Percentiles rank a stretch among this genome's conserved stretches.
Evolutionary conservation across 2,113 vertebrate species (phyloP).

Genomic region (Machaerirhynchus nigripectus): DNA sequence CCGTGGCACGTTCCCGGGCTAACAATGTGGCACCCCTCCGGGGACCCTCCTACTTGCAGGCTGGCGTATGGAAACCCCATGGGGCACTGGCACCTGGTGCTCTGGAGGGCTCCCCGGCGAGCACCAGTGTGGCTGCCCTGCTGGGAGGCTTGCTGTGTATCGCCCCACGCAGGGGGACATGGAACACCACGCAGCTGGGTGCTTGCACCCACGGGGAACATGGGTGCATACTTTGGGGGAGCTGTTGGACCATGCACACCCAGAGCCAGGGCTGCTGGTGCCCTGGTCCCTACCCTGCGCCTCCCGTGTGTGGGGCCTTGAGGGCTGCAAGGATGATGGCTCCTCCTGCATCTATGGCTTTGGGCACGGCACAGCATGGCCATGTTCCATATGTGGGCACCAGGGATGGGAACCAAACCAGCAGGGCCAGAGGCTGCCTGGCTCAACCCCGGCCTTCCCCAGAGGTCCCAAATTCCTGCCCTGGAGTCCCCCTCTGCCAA

Average conservation of each 20-base stretch:
- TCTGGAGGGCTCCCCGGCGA: background rate
- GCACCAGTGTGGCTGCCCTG: background rate
- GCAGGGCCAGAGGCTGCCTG: background rate
- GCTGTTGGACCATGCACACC: background rate
- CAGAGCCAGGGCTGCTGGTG: background rate
- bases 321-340: background rate
- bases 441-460: background rate
- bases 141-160: background rate
- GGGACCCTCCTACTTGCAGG: background rate
- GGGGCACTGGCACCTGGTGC: background rate
- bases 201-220: background rate
- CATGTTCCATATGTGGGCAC: background rate
- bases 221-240: background rate
- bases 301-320: background rate
- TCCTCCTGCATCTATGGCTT: conserved; percentile 48
- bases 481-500: background rate
- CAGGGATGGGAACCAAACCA: background rate
- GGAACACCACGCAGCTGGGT: background rate
- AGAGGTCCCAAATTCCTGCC: background rate
- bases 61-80: background rate
- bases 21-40: accelerated
- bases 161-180: accelerated
- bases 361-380: background rate
- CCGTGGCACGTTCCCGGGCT: background rate
- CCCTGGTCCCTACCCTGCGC: background rate